These are phyloP conservation scores for Nannospalax galili DNA, from an alignment of 2,113 vertebrate species.

Conservation along the genomic window DNA sequence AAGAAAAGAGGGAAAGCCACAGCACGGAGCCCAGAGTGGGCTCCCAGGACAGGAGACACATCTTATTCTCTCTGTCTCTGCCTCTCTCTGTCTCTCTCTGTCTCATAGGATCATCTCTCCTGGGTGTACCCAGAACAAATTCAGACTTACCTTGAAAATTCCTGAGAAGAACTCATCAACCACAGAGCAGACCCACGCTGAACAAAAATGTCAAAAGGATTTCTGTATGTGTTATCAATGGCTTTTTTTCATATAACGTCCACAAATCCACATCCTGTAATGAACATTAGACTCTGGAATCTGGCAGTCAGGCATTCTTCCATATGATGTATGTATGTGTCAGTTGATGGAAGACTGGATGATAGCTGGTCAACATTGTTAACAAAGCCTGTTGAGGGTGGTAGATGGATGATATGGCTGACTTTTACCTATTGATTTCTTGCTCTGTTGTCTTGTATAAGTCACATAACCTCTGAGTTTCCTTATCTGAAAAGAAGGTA, in stretches of 20 bases:
- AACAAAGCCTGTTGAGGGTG: no score
- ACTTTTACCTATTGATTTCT: no score
- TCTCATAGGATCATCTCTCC: neutral
- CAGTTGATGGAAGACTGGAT: no score
- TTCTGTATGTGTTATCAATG: rapidly evolving
- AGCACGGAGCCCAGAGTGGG: neutral
- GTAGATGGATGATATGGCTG: no score
- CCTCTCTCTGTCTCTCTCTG: no score
- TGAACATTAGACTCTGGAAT: neutral
- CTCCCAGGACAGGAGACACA: neutral
- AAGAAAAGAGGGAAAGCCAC: neutral
- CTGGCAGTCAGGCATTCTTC: neutral
- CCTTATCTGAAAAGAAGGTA: no score
- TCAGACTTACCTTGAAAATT: neutral
- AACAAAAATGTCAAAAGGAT: neutral
- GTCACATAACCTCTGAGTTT: no score
- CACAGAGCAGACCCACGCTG: neutral
- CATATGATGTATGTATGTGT: no score
- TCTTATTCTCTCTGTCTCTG: no score
- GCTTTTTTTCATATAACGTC: neutral
- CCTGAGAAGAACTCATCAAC: neutral
- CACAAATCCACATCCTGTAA: no score
- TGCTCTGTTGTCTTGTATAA: no score
- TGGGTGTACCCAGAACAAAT: neutral
- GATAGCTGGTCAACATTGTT: no score